Conservation (phyloP, 2,888 invertebrate species). For the Agrochola litura region DNA sequence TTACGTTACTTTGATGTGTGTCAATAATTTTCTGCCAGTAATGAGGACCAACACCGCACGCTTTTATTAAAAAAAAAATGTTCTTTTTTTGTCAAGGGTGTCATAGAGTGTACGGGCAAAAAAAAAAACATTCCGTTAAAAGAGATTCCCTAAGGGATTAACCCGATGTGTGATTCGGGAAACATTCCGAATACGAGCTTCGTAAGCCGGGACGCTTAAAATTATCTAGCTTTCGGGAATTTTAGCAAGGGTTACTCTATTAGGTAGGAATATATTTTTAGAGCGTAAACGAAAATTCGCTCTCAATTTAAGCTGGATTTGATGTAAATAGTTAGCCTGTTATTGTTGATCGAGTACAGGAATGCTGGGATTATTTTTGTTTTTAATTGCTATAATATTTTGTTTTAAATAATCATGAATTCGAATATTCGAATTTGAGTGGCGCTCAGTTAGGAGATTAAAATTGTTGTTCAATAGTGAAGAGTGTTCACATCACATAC, state of each 20-base stretch:
- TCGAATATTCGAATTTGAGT: constrained; percentile 5
- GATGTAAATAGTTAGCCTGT: constrained; percentile 53
- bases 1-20: background rate
- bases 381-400: background rate
- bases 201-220: constrained; percentile 65
- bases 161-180: constrained; percentile 64
- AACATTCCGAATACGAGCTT: constrained; percentile 61
- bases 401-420: constrained; percentile 7
- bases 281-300: constrained; percentile 29
- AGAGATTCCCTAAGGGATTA: constrained; percentile 62
- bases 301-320: constrained; percentile 39
- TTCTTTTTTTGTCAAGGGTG: constrained; percentile 47
- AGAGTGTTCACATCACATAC: background rate
- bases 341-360: constrained; percentile 16
- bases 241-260: constrained; percentile 46
- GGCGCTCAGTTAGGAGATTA: constrained; percentile 11
- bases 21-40: constrained; percentile 30
- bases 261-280: constrained; percentile 50
- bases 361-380: constrained; percentile 7
- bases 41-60: constrained; percentile 24
- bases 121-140: constrained; percentile 60
- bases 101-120: constrained; percentile 57
- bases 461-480: constrained; percentile 29
- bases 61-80: constrained; percentile 38
- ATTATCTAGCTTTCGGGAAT: constrained; percentile 66